Evolutionary conservation across 35 echinoderm and acorn worm species (phyloP).

Genomic region (Apostichopus parvimensis): DNA sequence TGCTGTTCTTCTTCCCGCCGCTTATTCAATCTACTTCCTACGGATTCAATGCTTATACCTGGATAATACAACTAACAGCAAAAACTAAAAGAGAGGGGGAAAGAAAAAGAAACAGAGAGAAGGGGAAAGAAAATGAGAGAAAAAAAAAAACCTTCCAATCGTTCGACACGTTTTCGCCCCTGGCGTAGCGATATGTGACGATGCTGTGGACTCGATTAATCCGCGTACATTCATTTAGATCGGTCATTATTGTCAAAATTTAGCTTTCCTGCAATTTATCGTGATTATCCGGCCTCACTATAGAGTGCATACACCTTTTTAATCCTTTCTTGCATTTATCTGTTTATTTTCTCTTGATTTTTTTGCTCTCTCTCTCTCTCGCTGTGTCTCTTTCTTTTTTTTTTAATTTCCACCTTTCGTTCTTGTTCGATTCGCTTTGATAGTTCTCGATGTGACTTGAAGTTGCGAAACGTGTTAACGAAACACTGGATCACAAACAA

Average conservation of each 20-base stretch:
- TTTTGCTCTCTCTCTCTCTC: neutral
- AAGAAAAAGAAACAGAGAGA: neutral
- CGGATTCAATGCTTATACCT: neutral
- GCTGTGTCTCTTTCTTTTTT: neutral
- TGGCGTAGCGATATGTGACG: slow-evolving; percentile 41
- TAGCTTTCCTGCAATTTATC: slow-evolving; percentile 20
- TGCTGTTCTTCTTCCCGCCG: neutral
- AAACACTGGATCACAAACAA: neutral
- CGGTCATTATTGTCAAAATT: slow-evolving; percentile 59
- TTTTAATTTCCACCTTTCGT: neutral
- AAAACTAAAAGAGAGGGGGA: neutral
- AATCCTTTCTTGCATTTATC: slow-evolving; percentile 29
- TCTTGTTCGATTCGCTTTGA: slow-evolving; percentile 17
- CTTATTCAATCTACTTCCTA: neutral
- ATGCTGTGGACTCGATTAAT: slow-evolving; percentile 37
- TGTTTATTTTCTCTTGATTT: slow-evolving; percentile 35
- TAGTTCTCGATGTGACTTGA: neutral
- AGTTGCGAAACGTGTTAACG: slow-evolving; percentile 8
- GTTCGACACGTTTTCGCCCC: slow-evolving; percentile 48
- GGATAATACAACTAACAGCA: slow-evolving; percentile 32
- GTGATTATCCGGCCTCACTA: slow-evolving; percentile 31
- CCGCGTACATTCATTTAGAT: slow-evolving; percentile 42
- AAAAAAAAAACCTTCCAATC: neutral
- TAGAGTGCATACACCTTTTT: slow-evolving; percentile 45
- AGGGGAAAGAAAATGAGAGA: neutral